phyloP scores from a whole-genome alignment of 2,113 vertebrate genomes.

The Labeo rohita region DNA sequence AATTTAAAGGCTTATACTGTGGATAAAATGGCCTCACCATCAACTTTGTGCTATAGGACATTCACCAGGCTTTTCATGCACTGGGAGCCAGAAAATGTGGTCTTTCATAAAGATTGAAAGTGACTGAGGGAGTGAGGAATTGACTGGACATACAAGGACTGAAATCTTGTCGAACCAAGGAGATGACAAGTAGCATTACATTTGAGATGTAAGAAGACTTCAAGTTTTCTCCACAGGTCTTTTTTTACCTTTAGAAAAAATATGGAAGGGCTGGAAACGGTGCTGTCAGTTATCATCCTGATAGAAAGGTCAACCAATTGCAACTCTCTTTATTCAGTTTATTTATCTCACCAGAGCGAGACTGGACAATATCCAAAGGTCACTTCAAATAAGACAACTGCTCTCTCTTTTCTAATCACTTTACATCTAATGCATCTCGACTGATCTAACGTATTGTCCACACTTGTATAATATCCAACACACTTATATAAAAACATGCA shows the following conservation, averaged over 20 bases:
- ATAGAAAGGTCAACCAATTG: neutral
- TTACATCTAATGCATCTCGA: neutral
- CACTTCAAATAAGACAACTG: neutral
- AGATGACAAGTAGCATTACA: neutral
- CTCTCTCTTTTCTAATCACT: neutral
- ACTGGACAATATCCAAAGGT: neutral
- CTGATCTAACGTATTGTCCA: neutral
- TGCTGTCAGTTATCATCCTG: neutral
- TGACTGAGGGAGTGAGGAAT: neutral
- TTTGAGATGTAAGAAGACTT: neutral
- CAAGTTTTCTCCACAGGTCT: neutral
- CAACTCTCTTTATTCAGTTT: neutral
- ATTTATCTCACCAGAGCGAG: neutral
- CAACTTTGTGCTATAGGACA: neutral
- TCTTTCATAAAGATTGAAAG: conserved; percentile 11
- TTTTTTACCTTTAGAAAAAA: neutral
- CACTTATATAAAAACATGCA: neutral
- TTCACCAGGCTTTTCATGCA: neutral
- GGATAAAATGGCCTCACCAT: neutral
- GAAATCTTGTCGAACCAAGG: neutral
- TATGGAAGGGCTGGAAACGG: too few species aligned
- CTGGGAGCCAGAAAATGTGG: neutral
- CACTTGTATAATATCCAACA: neutral
- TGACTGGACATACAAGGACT: neutral
- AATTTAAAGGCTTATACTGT: neutral